Evolutionary conservation across 2,888 invertebrate genomes (phyloP).

Genomic region (Heliconius erato): DNA sequence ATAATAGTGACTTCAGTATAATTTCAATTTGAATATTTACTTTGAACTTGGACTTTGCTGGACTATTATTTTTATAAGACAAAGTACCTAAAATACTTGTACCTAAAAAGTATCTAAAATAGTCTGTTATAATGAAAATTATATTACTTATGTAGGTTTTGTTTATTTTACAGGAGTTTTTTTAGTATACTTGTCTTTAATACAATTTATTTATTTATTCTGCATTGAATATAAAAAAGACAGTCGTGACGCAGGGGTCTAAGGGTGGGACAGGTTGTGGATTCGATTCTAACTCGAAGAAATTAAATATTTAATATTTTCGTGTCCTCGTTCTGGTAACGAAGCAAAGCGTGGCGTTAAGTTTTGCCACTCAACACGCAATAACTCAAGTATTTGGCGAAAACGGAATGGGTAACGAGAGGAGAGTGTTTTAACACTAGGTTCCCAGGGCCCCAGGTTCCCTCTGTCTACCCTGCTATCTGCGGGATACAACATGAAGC

Average conservation of each 20-base stretch:
- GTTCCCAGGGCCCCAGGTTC: not conserved
- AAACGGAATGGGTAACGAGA: not conserved
- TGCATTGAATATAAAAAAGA: too few species aligned
- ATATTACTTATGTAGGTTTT: not conserved
- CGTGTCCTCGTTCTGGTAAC: too few species aligned
- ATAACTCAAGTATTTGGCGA: too few species aligned
- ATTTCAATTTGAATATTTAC: slow-evolving; percentile 21
- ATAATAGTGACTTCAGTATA: slow-evolving; percentile 1
- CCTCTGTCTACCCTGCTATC: not conserved
- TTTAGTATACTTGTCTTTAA: not conserved
- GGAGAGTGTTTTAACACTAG: not conserved
- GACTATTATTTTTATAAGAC: not conserved
- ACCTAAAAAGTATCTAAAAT: not conserved
- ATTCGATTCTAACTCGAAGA: not conserved
- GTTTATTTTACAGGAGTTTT: not conserved
- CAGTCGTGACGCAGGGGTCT: not conserved
- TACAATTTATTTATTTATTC: too few species aligned
- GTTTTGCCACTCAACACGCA: too few species aligned
- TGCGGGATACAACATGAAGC: not conserved
- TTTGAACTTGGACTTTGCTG: not conserved
- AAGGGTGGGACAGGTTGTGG: not conserved
- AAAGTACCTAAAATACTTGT: not conserved
- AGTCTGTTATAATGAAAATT: too few species aligned
- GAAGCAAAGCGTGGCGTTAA: too few species aligned
- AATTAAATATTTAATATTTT: too few species aligned